Evolutionary conservation across 2,797 vertebrate species (phyloP), one percentile per base, ranked within the genome.

Genomic region (Malurus leucopterus): DNA sequence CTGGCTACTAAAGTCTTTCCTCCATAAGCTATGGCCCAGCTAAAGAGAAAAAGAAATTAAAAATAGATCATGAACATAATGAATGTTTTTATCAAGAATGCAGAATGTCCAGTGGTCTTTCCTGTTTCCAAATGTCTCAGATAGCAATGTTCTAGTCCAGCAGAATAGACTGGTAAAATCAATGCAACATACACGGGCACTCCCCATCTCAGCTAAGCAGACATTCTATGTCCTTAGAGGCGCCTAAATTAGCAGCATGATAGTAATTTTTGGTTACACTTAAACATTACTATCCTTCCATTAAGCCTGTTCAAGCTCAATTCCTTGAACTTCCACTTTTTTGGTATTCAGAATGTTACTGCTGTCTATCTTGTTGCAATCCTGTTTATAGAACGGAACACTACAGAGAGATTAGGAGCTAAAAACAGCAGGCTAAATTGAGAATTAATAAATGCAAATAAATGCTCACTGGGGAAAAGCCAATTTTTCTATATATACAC

Each of bases 381-480:
- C 67, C 51, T 63, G 46, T 86, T 86, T 79, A 86, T 70, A 78
- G 71, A 83, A 78, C 44, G 5, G 7, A 38, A 67, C 27, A 36
- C 30, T 65, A 62, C 74, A 57, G 74, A 74, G 49, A 84, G 24
- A 89, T 81, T 38, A 72, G 71, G 68, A 86, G 49, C 84, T 93
- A 90, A 88, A 92, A 93, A 73, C 68, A 90, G 93, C 67, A 92
- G 71, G 46, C 64, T 86, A 88, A 90, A 84, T 21, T 81, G 55
- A 82, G 67, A 81, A 89, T 93, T 94, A 94, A 95, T 88, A 84
- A 94, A 95, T 91, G 92, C 88, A 93, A 91, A 95, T 92, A 78
- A 93, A 92, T 82, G 49, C 68, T 86, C 81, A 63, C 57, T 82
- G 61, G 74, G 77, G 81, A 86, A 88, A 90, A 86, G 61, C 61